Base-by-base conservation (phyloP, 2,797 vertebrate species). In the Enteromius mattozi region DNA sequence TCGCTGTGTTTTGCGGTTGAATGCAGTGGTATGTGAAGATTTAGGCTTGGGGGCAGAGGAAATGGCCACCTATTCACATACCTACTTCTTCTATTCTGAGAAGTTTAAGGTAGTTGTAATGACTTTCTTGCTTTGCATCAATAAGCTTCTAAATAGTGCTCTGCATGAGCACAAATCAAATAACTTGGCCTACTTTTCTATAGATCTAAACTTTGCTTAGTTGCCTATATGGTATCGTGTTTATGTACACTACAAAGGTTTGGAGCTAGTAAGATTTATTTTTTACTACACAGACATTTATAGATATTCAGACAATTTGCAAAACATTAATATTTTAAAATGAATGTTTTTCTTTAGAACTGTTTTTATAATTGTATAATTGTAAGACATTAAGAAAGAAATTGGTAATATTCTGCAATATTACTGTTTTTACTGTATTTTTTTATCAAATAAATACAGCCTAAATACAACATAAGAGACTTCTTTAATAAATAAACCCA, bases 1-100 rank as follows among this genome's bases (percentile, higher is more conserved):
- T 65, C 30, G 2, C 61, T 56, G 59, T 68, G 63, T 35, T 61
- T 45, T 72, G 56, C 1, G 3, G 83, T 56, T 79, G 66, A 80
- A 37, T 54, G n/a, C n/a, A n/a, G 16, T 78, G 49, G 37, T 56
- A 78, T 84, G 61, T 68, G 82, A 59, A 78, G 35, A 56, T 42
- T 83, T 77, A 17, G 65, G 63, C 74, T 83, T 33, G 19, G 19
- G 80, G 74, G 82, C 27, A 56, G 51, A 78, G 27, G 35, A 83
- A 78, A 84, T 35, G 49, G 33, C 27, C 72, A 69, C 14, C 45
- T 70, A 42, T 66, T 76, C 21, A 66, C 40, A 42, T 13, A 17
- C 3, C 6, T 78, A 27, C 54, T 21, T 16, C 35, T 40, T 35
- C 61, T 59, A 56, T 59, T 77, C 45, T 2, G 9, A 56, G 7